Conservation (phyloP, 2,113 vertebrate species). For the Charadrius vociferus region DNA sequence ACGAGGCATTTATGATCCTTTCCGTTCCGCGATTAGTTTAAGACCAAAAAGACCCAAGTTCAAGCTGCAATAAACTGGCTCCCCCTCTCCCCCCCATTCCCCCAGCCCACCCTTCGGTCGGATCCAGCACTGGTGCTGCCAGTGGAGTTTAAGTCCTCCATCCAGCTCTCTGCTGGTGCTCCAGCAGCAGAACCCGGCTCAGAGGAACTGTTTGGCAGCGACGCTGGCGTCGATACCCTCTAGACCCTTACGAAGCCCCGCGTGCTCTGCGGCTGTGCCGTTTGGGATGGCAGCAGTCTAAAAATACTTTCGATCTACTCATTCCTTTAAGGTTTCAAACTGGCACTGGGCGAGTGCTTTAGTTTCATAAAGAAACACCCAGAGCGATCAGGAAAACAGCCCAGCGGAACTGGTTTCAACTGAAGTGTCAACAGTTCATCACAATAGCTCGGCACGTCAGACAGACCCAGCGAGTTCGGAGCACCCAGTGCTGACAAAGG, state of each 20-base stretch:
- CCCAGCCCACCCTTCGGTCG: not conserved
- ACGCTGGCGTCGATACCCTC: rapidly evolving
- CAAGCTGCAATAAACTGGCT: not conserved
- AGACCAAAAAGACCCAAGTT: not conserved
- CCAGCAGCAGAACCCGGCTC: not conserved
- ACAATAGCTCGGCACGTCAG: not conserved
- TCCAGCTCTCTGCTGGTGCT: not conserved
- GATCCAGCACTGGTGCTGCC: too few species aligned
- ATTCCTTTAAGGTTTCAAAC: not conserved
- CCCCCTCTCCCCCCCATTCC: too few species aligned
- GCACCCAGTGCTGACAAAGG: not conserved
- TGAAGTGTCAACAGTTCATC: not conserved
- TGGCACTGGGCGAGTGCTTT: not conserved
- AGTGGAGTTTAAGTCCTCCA: rapidly evolving
- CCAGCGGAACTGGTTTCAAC: not conserved
- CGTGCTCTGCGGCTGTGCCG: not conserved
- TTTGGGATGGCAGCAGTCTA: not conserved
- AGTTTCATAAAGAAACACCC: not conserved
- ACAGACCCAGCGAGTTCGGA: not conserved
- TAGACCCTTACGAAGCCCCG: rapidly evolving
- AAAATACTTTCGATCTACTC: not conserved
- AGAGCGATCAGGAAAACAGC: not conserved
- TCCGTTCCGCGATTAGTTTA: too few species aligned
- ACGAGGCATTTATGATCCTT: not conserved
- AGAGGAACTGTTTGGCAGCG: not conserved